Percentiles rank a stretch among this genome's conserved stretches.
Conservation (phyloP, 2,113 vertebrate genomes). For the Eulemur rufifrons region DNA sequence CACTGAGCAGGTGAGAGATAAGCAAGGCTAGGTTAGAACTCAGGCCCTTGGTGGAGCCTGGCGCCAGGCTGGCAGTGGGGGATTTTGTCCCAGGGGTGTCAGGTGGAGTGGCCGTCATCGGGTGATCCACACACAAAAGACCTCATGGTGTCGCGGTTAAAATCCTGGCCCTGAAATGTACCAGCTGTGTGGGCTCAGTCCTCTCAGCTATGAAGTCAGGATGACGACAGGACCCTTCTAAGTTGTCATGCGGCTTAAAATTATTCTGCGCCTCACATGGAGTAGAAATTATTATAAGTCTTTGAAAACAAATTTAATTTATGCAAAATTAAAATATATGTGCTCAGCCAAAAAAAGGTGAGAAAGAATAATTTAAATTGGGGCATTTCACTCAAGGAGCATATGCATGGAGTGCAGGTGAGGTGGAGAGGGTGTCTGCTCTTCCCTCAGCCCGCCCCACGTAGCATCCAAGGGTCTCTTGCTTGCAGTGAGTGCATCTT, state of each 20-base stretch:
- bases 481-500: neutral
- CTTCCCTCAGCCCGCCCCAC: neutral
- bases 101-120: neutral
- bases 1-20: neutral
- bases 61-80: neutral
- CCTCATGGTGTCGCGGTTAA: accelerated
- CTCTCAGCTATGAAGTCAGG: neutral
- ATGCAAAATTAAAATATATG: constrained; percentile 9
- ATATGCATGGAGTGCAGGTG: neutral
- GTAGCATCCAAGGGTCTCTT: neutral
- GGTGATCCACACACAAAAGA: neutral
- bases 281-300: neutral
- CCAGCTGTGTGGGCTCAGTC: neutral
- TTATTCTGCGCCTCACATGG: neutral
- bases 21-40: neutral
- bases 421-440: neutral
- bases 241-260: neutral
- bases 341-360: neutral
- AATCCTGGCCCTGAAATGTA: neutral
- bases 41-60: accelerated
- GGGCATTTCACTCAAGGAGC: neutral
- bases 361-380: constrained; percentile 3
- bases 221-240: neutral
- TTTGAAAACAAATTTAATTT: constrained; percentile 13
- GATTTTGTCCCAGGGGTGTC: accelerated